Conservation (phyloP, 2,797 vertebrate genomes). For the Euphonia xanthogaster region DNA sequence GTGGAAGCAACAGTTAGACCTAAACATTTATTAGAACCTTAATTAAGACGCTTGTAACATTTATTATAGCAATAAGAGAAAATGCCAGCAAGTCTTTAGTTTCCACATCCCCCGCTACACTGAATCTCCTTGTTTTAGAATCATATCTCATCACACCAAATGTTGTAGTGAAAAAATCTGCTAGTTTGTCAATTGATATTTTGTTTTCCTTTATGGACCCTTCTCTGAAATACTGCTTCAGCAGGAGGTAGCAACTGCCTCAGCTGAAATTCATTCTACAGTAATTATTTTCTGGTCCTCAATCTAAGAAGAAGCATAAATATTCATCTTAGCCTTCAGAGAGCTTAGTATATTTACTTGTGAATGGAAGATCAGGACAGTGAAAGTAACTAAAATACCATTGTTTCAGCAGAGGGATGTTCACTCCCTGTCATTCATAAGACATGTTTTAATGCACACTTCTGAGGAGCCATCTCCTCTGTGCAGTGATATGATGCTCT, state of each 20-base stretch:
- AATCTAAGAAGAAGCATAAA: not conserved
- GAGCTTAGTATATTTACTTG: not conserved
- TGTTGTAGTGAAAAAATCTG: not conserved
- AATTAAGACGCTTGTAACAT: not conserved
- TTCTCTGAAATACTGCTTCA: not conserved
- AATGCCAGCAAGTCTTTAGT: not conserved
- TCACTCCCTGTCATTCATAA: not conserved
- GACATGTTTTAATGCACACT: not conserved
- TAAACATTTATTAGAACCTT: not conserved
- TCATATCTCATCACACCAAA: not conserved
- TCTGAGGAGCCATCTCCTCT: not conserved
- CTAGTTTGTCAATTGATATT: not conserved
- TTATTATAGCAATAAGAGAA: not conserved
- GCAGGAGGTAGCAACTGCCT: not conserved
- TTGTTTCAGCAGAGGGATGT: not conserved
- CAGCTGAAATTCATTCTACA: not conserved
- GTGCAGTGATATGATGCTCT: not conserved
- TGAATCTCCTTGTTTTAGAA: not conserved
- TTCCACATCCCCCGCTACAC: not conserved
- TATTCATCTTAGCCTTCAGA: not conserved
- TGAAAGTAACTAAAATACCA: not conserved
- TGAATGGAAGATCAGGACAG: not conserved
- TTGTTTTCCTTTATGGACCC: not conserved
- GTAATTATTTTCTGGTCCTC: not conserved
- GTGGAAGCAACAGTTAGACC: not conserved